Evolutionary conservation across 2,888 invertebrate species (phyloP).

Genomic region (Tenthredo amoena): DNA sequence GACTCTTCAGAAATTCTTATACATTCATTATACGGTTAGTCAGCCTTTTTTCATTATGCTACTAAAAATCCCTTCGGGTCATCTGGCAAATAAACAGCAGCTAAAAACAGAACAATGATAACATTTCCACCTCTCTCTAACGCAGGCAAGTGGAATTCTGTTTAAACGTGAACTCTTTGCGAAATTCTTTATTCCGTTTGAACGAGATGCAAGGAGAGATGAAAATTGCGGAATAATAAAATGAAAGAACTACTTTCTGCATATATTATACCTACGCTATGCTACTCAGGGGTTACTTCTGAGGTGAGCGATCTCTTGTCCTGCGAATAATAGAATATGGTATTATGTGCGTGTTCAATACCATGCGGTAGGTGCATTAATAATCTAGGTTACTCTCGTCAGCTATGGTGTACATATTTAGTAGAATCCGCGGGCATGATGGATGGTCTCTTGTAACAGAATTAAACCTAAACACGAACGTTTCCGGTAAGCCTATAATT

Average conservation of each 20-base stretch:
- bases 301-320: neutral
- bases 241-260: neutral
- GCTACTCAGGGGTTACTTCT: neutral
- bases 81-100: neutral
- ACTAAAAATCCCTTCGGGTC: neutral
- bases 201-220: neutral
- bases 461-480: constrained; percentile 21
- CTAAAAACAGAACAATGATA: neutral
- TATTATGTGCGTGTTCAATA: constrained; percentile 12
- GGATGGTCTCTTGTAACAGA: neutral
- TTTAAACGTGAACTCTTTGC: neutral
- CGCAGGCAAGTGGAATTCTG: neutral
- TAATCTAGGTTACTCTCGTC: constrained; percentile 15
- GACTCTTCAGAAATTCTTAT: neutral
- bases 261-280: neutral
- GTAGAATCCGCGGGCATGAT: neutral
- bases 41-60: neutral
- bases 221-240: neutral
- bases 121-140: neutral
- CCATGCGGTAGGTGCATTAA: neutral
- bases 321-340: neutral
- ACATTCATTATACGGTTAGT: neutral
- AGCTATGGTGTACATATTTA: constrained; percentile 1
- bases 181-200: neutral
- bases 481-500: constrained; percentile 11